phyloP scores from a whole-genome alignment of 2,888 invertebrate species.

The Bembecia ichneumoniformis region DNA sequence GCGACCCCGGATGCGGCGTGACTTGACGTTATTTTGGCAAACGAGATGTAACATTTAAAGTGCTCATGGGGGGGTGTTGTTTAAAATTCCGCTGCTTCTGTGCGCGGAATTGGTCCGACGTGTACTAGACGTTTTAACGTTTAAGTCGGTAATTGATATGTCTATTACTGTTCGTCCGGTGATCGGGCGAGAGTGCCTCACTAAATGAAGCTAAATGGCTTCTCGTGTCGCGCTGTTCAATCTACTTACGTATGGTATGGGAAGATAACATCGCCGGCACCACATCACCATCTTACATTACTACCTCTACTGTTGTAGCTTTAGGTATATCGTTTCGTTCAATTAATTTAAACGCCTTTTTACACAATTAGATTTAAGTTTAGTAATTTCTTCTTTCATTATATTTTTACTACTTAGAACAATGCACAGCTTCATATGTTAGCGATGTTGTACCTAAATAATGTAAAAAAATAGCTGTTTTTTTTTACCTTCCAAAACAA shows the following conservation, averaged over 20 bases:
- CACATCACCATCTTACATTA: too few species aligned
- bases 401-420: too few species aligned
- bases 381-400: too few species aligned
- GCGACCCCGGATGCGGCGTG: conserved; percentile 27
- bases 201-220: conserved; percentile 6
- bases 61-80: conserved; percentile 8
- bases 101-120: background rate
- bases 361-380: too few species aligned
- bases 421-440: too few species aligned
- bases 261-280: too few species aligned
- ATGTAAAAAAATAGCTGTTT: too few species aligned
- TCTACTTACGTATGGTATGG: background rate
- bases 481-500: too few species aligned
- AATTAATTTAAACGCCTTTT: too few species aligned
- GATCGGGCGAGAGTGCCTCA: conserved; percentile 7
- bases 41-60: conserved; percentile 39
- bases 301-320: too few species aligned
- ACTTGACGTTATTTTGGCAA: conserved; percentile 39
- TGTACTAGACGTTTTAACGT: background rate
- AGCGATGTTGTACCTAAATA: too few species aligned
- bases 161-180: conserved; percentile 12
- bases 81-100: background rate
- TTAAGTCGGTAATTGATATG: conserved; percentile 9
- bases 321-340: too few species aligned
- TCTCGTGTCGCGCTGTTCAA: background rate